Evolutionary conservation across 2,113 vertebrate genomes (phyloP).

Genomic region (Silurus meridionalis): DNA sequence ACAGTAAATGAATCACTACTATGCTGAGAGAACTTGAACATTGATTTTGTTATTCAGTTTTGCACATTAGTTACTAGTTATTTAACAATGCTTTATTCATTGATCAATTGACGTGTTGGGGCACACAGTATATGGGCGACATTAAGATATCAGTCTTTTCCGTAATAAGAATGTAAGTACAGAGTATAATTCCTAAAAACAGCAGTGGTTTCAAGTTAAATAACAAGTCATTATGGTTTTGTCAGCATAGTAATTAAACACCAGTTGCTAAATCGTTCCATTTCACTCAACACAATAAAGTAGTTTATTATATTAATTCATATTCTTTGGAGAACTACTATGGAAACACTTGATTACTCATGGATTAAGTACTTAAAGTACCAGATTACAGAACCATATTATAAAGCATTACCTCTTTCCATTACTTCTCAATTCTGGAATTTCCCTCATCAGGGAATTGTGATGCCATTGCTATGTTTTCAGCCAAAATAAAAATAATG

Average conservation of each 20-base stretch:
- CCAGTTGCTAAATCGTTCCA: neutral
- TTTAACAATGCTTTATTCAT: too few species aligned
- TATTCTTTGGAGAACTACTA: neutral
- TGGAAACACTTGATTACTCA: neutral
- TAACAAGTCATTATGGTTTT: neutral
- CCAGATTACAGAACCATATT: neutral
- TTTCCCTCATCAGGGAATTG: constrained; percentile 8
- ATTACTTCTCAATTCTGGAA: neutral
- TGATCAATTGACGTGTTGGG: too few species aligned
- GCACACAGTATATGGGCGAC: too few species aligned
- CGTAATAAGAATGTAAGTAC: neutral
- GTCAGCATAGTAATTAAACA: neutral
- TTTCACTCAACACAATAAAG: neutral
- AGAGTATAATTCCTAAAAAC: neutral
- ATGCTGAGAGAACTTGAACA: too few species aligned
- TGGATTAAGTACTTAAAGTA: neutral
- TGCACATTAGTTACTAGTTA: too few species aligned
- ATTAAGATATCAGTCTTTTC: neutral
- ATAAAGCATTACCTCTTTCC: neutral
- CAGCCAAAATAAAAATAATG: neutral
- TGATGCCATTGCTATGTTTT: constrained; percentile 12
- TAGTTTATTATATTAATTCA: neutral
- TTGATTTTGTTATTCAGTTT: too few species aligned
- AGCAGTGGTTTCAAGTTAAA: neutral
- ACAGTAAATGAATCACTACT: too few species aligned